Conservation (phyloP, 2,888 invertebrate species). For the Boloria euphrosyne region DNA sequence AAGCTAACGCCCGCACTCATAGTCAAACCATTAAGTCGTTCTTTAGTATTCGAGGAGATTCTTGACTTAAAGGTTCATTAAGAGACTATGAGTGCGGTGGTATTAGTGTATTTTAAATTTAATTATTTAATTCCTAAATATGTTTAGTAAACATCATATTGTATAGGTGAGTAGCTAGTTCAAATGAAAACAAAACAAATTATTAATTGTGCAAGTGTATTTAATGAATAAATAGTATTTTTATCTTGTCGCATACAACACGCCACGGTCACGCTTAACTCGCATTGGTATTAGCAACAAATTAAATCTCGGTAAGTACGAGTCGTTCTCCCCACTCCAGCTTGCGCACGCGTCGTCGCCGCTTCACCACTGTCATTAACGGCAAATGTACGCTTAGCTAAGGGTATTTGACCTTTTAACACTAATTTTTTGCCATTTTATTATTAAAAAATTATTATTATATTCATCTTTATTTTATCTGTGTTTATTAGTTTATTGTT, state of each 20-base stretch:
- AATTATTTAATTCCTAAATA: too few species aligned
- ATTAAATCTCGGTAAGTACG: slow-evolving; percentile 27
- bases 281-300: slow-evolving; percentile 29
- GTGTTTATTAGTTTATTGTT: background rate
- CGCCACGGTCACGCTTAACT: slow-evolving; percentile 29
- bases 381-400: slow-evolving; percentile 42
- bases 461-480: slow-evolving; percentile 1
- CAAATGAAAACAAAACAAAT: too few species aligned
- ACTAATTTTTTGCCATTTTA: background rate
- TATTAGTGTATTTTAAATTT: too few species aligned
- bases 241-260: slow-evolving; percentile 4
- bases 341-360: slow-evolving; percentile 61
- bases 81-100: too few species aligned
- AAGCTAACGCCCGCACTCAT: too few species aligned
- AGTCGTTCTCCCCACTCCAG: slow-evolving; percentile 33
- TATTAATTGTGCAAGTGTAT: too few species aligned
- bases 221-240: background rate
- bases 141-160: too few species aligned
- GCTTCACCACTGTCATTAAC: slow-evolving; percentile 55
- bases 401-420: slow-evolving; percentile 20
- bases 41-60: too few species aligned
- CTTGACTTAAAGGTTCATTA: too few species aligned
- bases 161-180: too few species aligned
- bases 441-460: background rate
- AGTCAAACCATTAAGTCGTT: too few species aligned